Percentiles rank a stretch among this genome's conserved stretches.
Evolutionary conservation across 2,888 invertebrate species (phyloP).

Genomic region (Ormyrus thymus): DNA sequence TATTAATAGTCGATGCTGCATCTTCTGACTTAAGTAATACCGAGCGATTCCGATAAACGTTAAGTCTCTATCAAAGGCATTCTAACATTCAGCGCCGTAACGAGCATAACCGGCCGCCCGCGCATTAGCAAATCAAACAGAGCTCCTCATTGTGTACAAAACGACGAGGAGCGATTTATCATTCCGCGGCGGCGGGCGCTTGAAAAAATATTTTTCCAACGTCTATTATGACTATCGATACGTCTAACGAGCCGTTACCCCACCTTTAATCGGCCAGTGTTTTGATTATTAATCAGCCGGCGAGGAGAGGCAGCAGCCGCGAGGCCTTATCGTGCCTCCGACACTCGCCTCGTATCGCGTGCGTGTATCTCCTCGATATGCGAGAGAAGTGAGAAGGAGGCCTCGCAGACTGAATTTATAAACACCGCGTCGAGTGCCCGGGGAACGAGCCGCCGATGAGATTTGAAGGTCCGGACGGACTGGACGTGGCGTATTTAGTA

Average conservation of each 20-base stretch:
- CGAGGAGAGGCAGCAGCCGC: slow-evolving; percentile 9
- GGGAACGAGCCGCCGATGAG: slow-evolving; percentile 2
- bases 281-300: slow-evolving; percentile 51
- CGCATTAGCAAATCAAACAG: slow-evolving; percentile 36
- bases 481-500: no score
- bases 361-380: neutral
- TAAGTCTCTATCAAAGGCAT: no score
- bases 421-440: slow-evolving; percentile 19
- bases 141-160: slow-evolving; percentile 2
- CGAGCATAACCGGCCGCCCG: no score
- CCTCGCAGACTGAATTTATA: slow-evolving; percentile 50
- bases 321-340: slow-evolving; percentile 10
- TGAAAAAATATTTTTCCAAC: slow-evolving; percentile 41
- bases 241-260: slow-evolving; percentile 9
- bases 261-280: slow-evolving; percentile 41
- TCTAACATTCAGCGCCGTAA: no score
- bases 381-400: slow-evolving; percentile 32
- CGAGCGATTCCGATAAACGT: no score
- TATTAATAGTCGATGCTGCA: no score
- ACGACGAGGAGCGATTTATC: slow-evolving; percentile 25
- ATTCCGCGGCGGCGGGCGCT: neutral
- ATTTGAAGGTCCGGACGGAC: neutral
- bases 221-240: slow-evolving; percentile 46
- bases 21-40: no score
- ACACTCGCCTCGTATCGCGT: slow-evolving; percentile 15